phyloP scores from a whole-genome alignment of 2,113 vertebrate species.

The Kryptolebias marmoratus region DNA sequence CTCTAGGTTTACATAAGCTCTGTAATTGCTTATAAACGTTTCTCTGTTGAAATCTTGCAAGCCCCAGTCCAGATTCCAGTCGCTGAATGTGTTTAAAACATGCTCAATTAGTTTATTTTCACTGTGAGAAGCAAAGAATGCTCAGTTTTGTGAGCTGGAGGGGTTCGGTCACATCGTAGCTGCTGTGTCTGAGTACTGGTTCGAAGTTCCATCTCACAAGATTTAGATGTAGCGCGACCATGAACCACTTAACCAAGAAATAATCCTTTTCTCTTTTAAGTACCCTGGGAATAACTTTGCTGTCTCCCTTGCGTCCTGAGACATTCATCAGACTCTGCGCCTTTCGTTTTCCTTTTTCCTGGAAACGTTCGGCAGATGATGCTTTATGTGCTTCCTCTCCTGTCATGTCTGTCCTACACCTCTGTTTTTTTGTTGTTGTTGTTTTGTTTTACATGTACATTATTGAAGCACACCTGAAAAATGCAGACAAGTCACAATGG shows the following conservation, averaged over 20 bases:
- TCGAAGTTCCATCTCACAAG: constrained; percentile 34
- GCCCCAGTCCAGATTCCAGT: background rate
- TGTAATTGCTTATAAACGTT: background rate
- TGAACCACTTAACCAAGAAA: constrained; percentile 43
- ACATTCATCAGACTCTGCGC: constrained; percentile 43
- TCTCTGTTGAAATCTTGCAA: background rate
- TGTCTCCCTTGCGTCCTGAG: constrained; percentile 15
- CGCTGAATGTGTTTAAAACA: background rate
- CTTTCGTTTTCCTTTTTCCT: constrained; percentile 21
- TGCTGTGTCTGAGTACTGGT: constrained; percentile 13
- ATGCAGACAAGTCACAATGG: constrained; percentile 15
- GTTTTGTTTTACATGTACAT: constrained; percentile 29
- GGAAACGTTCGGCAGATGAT: constrained; percentile 37
- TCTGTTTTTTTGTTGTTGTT: background rate
- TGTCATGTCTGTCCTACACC: constrained; percentile 6
- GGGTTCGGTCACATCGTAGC: background rate
- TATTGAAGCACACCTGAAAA: constrained; percentile 12
- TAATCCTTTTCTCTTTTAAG: constrained; percentile 27
- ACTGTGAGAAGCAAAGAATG: background rate
- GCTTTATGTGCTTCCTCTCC: constrained; percentile 34
- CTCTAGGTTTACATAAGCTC: background rate
- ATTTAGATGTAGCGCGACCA: constrained; percentile 43
- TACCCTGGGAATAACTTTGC: constrained; percentile 26
- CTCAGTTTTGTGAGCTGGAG: background rate
- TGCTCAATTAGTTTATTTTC: background rate